Percentiles rank a stretch among this genome's conserved stretches.
These are phyloP conservation scores for Hybognathus amarus DNA, from an alignment of 2,797 vertebrate species.

Conservation along the genomic window DNA sequence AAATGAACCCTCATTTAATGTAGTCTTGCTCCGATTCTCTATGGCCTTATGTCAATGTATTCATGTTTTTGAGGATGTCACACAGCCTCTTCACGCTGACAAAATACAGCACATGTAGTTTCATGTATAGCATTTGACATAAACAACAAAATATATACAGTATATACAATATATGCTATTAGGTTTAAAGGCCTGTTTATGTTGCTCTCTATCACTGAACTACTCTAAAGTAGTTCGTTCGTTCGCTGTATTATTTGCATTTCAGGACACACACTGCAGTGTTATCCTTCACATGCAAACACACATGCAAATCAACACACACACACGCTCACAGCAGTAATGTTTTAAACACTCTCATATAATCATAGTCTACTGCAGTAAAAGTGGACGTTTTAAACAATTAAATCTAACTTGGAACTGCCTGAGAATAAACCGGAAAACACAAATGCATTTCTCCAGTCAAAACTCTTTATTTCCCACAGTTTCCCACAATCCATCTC, in stretches of 20 bases:
- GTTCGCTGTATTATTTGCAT: background rate
- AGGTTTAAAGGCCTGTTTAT: background rate
- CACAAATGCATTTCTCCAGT: background rate
- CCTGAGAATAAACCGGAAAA: background rate
- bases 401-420: constrained; percentile 17
- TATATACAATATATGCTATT: too few species aligned
- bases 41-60: background rate
- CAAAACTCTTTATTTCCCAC: background rate
- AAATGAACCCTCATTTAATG: background rate
- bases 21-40: background rate
- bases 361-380: constrained; percentile 5
- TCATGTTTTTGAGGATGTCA: background rate
- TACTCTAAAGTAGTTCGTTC: background rate
- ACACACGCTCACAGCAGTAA: constrained; percentile 9
- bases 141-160: background rate
- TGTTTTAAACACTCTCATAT: constrained; percentile 30
- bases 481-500: background rate
- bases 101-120: background rate
- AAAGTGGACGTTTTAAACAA: constrained; percentile 35
- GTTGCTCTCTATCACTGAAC: background rate
- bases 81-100: too few species aligned
- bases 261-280: background rate
- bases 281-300: background rate
- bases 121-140: background rate
- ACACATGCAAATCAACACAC: background rate